Base-by-base conservation (phyloP, 2,888 invertebrate species). In the Caenorhabditis sp. region DNA sequence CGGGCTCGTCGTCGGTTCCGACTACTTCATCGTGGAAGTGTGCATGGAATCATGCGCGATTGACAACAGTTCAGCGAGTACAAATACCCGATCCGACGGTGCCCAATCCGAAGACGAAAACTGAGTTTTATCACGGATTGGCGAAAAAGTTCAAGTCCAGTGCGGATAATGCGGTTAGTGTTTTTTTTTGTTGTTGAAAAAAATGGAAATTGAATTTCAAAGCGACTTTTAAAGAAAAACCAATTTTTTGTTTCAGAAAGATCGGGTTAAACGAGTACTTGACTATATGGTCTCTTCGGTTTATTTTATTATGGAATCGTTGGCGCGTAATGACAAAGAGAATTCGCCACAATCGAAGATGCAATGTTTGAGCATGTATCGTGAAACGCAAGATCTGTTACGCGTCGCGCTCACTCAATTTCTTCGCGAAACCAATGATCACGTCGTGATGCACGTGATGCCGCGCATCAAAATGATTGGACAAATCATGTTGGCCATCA, bases 391-490 rank as follows among this genome's bases (percentile, higher is more conserved):
- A 23, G 67, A 67, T 12, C 24, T 72, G 19, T n/a, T 72, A 8
- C 60, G 72, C 10, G 24, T 24, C 8, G 72, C 60, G 4, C 58
- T 65, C 1, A 58, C 54, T 10, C 68, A 68, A 59, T 53, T 54
- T 4, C 17, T 72, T 24, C 63, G 66, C 3, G 65, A 67, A 6
- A 49, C 73, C 0, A 61, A 66, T 12, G 73, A 73, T 49, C 14
- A 51, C 2, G 10, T 69, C 8, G 69, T 63, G n/a, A 66, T 57
- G n/a, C 73, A 73, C 17, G 24, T 73, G 3, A 37, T 73, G 55
- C 73, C 73, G 21, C 49, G 73, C 8, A 26, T 73, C 31, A 73
- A 73, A 43, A 59, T 73, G 0, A 5, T 73, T n/a, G 59, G 60
- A 17, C 69, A 69, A 26, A 66, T 65, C 1, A 66, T 69, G 62